Evolutionary conservation across 2,888 invertebrate genomes (phyloP), one percentile per base, ranked within the genome.

Genomic region (Lampropteryx suffumata): DNA sequence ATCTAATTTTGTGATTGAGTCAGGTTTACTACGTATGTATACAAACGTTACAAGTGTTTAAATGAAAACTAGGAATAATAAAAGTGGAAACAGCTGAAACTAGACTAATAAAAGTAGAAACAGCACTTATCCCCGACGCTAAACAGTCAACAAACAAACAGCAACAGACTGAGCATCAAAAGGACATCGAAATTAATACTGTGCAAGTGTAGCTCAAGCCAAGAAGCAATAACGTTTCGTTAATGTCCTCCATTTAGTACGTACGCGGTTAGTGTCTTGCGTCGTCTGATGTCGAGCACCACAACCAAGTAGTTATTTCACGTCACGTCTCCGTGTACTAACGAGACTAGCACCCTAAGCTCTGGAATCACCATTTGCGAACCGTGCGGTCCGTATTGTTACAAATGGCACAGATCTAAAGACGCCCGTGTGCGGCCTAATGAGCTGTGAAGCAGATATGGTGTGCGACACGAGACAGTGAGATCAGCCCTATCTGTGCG

Each of bases 391-490:
- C 76, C 73, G 84, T 87, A 87, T 89, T 88, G 89, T 85, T 83
- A 84, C 83, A 87, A 90, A 87, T 84, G 76, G 80, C 71, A 77
- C 69, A 81, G 84, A 82, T 84, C 80, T 84, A 73, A 74, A 78
- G 76, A 71, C 76, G 66, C 71, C 78, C 73, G 79, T 82, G 79
- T 73, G 80, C 67, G 71, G 79, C 79, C 84, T 90, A 90, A 90
- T 90, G 91, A 90, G 84, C 87, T 84, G 91, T 91, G 88, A 92
- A 92, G 81, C 75, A 91, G 92, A 92, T 92, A 92, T 91, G 91
- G 82, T 81, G 77, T 65, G 75, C 76, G 73, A 74, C 77, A 74
- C 69, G 69, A 79, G 77, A 71, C 78, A 77, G 78, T 80, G 78
- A 79, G 79, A 85, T 86, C 82, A 79, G 73, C 76, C 76, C 76